These are phyloP conservation scores for Julus scandinavius DNA, from an alignment of 2,888 invertebrate genomes.

Conservation along the genomic window DNA sequence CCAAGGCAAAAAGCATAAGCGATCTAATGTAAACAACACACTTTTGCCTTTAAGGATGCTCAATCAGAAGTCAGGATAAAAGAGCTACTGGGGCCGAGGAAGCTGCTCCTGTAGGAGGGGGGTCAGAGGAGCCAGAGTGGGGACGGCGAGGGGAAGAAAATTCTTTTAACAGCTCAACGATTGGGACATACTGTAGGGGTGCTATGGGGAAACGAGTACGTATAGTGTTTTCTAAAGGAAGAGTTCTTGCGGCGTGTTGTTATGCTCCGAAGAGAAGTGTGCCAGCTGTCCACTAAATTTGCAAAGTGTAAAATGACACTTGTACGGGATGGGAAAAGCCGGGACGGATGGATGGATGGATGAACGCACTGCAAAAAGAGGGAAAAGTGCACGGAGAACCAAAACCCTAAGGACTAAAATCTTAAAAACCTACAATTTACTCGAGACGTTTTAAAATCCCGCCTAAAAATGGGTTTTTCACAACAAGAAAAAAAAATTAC, in stretches of 20 bases:
- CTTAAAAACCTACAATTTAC: background rate
- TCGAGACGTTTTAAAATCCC: conserved; percentile 7
- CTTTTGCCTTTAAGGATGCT: conserved; percentile 33
- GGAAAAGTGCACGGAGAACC: background rate
- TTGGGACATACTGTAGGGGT: conserved; percentile 41
- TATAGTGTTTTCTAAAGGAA: conserved; percentile 15
- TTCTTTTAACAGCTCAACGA: conserved; percentile 21
- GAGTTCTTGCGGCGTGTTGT: conserved; percentile 36
- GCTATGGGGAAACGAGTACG: background rate
- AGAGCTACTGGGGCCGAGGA: background rate
- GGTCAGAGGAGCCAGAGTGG: background rate
- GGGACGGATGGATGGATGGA: conserved; percentile 6
- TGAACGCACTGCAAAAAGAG: background rate
- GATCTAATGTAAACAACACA: conserved; percentile 29
- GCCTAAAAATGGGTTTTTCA: background rate
- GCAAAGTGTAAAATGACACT: conserved; percentile 52
- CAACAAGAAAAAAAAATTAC: background rate
- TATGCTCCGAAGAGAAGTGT: conserved; percentile 47
- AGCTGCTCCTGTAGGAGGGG: background rate
- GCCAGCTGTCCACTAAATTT: conserved; percentile 52
- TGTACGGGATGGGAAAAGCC: conserved; percentile 31
- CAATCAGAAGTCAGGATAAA: conserved; percentile 21
- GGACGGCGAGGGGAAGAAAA: background rate
- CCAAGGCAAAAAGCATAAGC: conserved; percentile 8
- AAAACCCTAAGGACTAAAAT: background rate